Percentiles rank a stretch among this genome's conserved stretches.
These are phyloP conservation scores for Periophthalmus modestus DNA, from an alignment of 2,113 vertebrate species.

Conservation along the genomic window DNA sequence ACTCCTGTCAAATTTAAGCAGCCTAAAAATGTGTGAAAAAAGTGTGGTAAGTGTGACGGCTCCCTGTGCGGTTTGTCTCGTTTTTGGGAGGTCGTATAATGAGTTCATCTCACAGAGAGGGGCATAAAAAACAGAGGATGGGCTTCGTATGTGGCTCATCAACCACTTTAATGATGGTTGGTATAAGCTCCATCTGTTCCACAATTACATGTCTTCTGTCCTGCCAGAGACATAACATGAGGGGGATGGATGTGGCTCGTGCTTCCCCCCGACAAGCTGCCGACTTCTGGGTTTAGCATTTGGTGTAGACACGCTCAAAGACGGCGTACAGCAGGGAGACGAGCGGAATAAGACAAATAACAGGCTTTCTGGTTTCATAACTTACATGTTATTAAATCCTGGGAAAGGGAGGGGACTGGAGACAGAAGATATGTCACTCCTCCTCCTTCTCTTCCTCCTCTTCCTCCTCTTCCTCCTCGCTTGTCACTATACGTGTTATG, in stretches of 20 bases:
- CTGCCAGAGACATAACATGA: slow-evolving; percentile 35
- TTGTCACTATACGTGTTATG: slow-evolving; percentile 21
- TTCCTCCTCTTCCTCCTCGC: slow-evolving; percentile 14
- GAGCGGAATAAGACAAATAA: slow-evolving; percentile 22
- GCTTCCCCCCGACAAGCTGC: slow-evolving; percentile 12
- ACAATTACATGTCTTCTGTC: slow-evolving; percentile 42
- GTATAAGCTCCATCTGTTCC: slow-evolving; percentile 66
- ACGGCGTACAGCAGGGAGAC: neutral
- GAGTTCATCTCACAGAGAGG: slow-evolving; percentile 12
- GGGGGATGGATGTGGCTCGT: slow-evolving; percentile 26
- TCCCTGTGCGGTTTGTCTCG: neutral
- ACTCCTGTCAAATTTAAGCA: neutral
- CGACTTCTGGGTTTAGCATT: slow-evolving; percentile 5
- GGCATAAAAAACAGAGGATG: slow-evolving; percentile 28
- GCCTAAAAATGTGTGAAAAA: neutral
- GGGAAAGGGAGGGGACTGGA: slow-evolving; percentile 6
- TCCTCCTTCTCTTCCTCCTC: slow-evolving; percentile 6
- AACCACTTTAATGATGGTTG: slow-evolving; percentile 57
- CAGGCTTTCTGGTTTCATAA: slow-evolving; percentile 4
- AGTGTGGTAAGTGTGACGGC: neutral
- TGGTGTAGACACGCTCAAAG: neutral
- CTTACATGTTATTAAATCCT: slow-evolving; percentile 2
- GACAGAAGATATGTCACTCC: slow-evolving; percentile 19
- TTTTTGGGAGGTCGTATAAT: slow-evolving; percentile 35
- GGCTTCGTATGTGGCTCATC: slow-evolving; percentile 51